A percentile compares a stretch with the other conserved stretches of the same genome.
These are phyloP conservation scores for Chionis minor DNA, from an alignment of 2,113 vertebrate species.

Conservation along the genomic window DNA sequence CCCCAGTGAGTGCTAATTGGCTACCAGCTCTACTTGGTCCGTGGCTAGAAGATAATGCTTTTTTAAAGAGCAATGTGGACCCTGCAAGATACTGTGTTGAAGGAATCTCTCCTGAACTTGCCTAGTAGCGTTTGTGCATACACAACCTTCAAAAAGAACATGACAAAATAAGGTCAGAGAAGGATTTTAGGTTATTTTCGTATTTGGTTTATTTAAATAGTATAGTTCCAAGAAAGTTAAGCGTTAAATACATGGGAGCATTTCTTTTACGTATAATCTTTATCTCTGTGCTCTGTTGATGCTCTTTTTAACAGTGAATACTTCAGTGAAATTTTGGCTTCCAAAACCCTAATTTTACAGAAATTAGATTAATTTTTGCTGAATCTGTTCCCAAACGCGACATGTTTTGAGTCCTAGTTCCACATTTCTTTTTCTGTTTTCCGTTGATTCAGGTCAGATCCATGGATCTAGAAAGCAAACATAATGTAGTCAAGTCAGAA, in stretches of 20 bases:
- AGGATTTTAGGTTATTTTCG: background rate
- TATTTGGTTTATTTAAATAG: background rate
- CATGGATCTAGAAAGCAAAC: background rate
- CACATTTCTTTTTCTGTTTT: background rate
- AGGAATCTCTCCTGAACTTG: background rate
- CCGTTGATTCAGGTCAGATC: background rate
- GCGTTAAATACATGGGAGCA: background rate
- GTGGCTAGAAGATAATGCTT: background rate
- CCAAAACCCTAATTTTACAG: background rate
- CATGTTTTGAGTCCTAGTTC: background rate
- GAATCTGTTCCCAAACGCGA: background rate
- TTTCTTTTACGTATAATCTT: background rate
- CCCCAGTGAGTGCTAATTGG: background rate
- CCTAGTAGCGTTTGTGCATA: background rate
- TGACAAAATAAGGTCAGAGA: background rate
- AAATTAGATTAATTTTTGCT: background rate
- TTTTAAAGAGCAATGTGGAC: background rate
- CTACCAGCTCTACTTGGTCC: background rate
- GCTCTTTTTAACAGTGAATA: background rate
- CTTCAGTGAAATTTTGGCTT: background rate
- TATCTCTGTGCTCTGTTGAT: background rate
- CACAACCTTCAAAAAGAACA: background rate
- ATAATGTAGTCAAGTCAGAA: background rate
- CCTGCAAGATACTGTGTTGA: background rate
- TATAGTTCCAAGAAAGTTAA: background rate